Evolutionary conservation across 1,140 invertebrate species (phyloP).

Genomic region (Andrena cerasifolii): DNA sequence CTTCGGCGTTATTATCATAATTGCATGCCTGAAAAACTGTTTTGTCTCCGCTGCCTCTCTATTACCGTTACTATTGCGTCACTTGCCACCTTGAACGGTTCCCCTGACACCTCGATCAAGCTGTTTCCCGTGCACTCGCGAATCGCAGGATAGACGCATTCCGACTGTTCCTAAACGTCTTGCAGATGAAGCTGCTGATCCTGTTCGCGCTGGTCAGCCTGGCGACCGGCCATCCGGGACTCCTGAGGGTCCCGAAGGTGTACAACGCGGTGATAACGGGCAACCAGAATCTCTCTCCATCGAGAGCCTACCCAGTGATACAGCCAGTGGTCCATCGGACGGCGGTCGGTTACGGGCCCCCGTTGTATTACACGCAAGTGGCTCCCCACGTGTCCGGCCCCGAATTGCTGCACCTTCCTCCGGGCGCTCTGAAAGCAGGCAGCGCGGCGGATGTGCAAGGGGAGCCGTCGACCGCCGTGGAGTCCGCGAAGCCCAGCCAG

Average conservation of each 20-base stretch:
- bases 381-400: conserved; percentile 65
- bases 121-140: no score
- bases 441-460: not conserved
- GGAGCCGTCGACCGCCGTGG: not conserved
- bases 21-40: not conserved
- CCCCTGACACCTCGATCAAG: no score
- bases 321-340: conserved; percentile 86
- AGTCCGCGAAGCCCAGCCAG: conserved; percentile 6
- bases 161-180: not conserved
- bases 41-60: not conserved
- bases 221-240: conserved; percentile 69
- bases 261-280: conserved; percentile 90
- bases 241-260: conserved; percentile 85
- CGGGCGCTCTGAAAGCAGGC: not conserved
- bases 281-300: conserved; percentile 88
- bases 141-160: no score
- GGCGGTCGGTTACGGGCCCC: conserved; percentile 82
- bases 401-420: conserved; percentile 55
- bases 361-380: conserved; percentile 76
- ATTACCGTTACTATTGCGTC: not conserved
- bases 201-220: conserved; percentile 64
- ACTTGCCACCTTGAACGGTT: not conserved
- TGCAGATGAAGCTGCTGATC: conserved; percentile 72
- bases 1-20: not conserved
- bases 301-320: conserved; percentile 87